phyloP scores from a whole-genome alignment of 2,797 vertebrate genomes.

The Rachycentron canadum region DNA sequence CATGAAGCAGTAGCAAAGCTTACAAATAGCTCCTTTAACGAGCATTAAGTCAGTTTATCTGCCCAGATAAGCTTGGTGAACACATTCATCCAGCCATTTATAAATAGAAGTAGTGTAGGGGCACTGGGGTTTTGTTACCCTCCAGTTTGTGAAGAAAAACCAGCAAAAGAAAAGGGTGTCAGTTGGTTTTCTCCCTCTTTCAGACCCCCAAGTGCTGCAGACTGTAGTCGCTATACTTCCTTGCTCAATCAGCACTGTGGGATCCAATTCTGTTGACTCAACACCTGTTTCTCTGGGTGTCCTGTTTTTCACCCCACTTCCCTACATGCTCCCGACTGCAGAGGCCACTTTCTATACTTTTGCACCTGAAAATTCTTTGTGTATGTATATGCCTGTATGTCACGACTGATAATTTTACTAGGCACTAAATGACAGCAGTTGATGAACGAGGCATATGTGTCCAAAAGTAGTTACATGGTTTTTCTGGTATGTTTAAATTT shows the following conservation, averaged over 20 bases:
- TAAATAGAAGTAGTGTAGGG: not conserved
- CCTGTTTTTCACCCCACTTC: constrained; percentile 60
- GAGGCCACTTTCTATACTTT: constrained; percentile 22
- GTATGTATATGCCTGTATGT: not conserved
- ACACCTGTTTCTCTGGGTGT: constrained; percentile 58
- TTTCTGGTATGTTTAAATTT: constrained; percentile 9
- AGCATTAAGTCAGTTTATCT: not conserved
- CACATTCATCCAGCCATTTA: not conserved
- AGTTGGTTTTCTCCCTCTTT: constrained; percentile 2
- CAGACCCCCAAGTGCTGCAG: constrained; percentile 6
- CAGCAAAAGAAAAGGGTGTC: constrained; percentile 12
- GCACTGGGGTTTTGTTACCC: not conserved
- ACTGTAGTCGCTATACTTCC: constrained; percentile 30
- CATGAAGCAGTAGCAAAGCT: not conserved
- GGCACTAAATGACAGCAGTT: constrained; percentile 1
- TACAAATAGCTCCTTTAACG: not conserved
- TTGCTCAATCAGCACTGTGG: constrained; percentile 56
- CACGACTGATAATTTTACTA: not conserved
- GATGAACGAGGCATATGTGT: not conserved
- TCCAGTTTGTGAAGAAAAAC: constrained; percentile 8
- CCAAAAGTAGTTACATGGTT: not conserved
- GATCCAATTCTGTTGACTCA: constrained; percentile 72
- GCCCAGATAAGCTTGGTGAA: not conserved
- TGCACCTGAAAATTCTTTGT: constrained; percentile 25
- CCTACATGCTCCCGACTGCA: constrained; percentile 15